Evolutionary conservation across 1,140 invertebrate genomes (phyloP).

Genomic region (Gryon sp.): DNA sequence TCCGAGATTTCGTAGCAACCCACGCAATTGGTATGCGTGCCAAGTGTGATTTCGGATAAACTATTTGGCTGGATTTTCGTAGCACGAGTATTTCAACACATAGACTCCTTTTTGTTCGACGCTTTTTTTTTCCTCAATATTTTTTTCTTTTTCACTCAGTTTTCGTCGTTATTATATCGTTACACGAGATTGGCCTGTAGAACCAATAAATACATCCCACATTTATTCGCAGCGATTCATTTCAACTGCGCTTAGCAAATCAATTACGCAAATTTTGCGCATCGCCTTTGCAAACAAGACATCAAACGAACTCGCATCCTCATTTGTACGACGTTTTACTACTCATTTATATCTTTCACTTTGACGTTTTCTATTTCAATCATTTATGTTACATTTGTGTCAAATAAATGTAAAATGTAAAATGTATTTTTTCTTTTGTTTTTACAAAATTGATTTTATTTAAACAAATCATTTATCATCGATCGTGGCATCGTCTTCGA

Average conservation of each 20-base stretch:
- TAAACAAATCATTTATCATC: background rate
- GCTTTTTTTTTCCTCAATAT: constrained; percentile 39
- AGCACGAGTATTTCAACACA: constrained; percentile 48
- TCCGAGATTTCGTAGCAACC: constrained; percentile 49
- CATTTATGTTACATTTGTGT: too few species aligned
- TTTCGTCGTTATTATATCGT: constrained; percentile 30
- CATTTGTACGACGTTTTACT: too few species aligned
- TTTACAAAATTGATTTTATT: too few species aligned
- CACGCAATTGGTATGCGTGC: constrained; percentile 56
- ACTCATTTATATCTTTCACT: too few species aligned
- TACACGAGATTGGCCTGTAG: constrained; percentile 33
- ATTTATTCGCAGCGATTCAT: constrained; percentile 32
- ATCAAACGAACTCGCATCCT: background rate
- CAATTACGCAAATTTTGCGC: background rate
- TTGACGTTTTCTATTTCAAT: too few species aligned
- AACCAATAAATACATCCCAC: constrained; percentile 27
- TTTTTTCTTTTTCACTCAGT: too few species aligned
- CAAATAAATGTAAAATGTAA: too few species aligned
- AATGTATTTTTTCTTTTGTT: too few species aligned
- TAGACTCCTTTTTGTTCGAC: constrained; percentile 38
- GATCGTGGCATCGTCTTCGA: constrained; percentile 44
- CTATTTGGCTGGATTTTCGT: constrained; percentile 54
- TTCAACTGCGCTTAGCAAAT: background rate
- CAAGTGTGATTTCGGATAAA: constrained; percentile 60
- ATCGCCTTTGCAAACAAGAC: background rate